Conservation (phyloP, 2,888 invertebrate species). For the Andrena chrysosceles region DNA sequence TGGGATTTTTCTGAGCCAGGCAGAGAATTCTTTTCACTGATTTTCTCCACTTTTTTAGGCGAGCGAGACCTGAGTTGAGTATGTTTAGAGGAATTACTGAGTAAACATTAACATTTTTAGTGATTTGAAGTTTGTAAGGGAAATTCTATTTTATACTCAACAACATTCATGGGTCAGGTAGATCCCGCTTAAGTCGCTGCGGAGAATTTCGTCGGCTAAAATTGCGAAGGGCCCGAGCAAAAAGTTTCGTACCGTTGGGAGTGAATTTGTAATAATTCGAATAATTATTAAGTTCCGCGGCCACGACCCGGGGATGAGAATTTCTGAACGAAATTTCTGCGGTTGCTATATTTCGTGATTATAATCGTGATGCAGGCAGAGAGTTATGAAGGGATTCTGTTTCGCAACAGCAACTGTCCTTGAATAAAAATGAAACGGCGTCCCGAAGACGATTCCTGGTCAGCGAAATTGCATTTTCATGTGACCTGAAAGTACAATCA, state of each 20-base stretch:
- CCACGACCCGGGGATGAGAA: conserved; percentile 18
- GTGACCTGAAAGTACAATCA: background rate
- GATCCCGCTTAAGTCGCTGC: background rate
- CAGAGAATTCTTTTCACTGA: too few relatives aligned
- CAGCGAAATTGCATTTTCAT: background rate
- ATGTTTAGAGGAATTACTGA: background rate
- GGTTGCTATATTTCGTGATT: conserved; percentile 34
- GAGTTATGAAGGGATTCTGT: conserved; percentile 12
- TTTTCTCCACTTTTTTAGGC: background rate
- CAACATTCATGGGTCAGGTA: background rate
- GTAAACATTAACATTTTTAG: background rate
- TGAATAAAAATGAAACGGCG: background rate
- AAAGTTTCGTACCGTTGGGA: conserved; percentile 27
- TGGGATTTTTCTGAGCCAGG: too few relatives aligned
- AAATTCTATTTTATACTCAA: background rate
- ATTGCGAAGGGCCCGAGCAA: conserved; percentile 23
- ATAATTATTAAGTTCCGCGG: conserved; percentile 48
- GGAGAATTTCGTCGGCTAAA: conserved; percentile 1
- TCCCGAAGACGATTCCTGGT: background rate
- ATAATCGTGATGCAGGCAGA: conserved; percentile 32
- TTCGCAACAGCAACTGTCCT: background rate
- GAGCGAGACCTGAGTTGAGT: background rate
- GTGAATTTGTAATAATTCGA: conserved; percentile 42
- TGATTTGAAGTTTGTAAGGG: background rate
- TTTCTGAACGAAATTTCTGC: conserved; percentile 38